Percentiles rank a stretch among this genome's conserved stretches.
Evolutionary conservation across 2,113 vertebrate genomes (phyloP).

Genomic region (Callipepla californica): DNA sequence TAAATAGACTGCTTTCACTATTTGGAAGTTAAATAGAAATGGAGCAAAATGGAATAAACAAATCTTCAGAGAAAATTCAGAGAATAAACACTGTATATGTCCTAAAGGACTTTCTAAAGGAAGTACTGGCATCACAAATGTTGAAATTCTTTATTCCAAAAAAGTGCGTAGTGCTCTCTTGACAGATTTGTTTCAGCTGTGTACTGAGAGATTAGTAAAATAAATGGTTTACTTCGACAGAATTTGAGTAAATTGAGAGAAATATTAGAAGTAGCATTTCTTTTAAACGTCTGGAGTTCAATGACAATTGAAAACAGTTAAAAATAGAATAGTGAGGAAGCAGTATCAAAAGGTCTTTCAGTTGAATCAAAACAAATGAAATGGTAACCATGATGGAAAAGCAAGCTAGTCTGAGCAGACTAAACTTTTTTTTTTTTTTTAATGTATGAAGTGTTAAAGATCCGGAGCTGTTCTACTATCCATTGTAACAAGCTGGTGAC

Average conservation of each 20-base stretch:
- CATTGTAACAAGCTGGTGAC: background rate
- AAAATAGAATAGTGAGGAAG: background rate
- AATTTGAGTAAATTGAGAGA: background rate
- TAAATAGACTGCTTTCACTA: background rate
- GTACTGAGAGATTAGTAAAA: background rate
- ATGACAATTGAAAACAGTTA: background rate
- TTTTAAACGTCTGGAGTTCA: background rate
- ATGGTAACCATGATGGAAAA: background rate
- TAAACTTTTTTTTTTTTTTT: background rate
- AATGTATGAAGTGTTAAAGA: background rate
- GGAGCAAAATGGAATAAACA: background rate
- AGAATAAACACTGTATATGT: background rate
- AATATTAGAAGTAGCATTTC: background rate
- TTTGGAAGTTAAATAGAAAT: background rate
- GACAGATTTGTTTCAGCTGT: background rate
- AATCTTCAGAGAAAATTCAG: no score
- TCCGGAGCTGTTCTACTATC: background rate
- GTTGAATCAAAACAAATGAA: background rate
- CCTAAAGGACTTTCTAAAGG: background rate
- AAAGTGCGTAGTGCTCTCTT: background rate
- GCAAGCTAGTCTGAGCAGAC: background rate
- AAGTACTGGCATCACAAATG: background rate
- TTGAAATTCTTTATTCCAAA: background rate
- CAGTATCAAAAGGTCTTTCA: background rate
- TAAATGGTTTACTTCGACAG: background rate